phyloP scores from a whole-genome alignment of 53 echinoderm and acorn worm genomes.

The Luidia sarsii region DNA sequence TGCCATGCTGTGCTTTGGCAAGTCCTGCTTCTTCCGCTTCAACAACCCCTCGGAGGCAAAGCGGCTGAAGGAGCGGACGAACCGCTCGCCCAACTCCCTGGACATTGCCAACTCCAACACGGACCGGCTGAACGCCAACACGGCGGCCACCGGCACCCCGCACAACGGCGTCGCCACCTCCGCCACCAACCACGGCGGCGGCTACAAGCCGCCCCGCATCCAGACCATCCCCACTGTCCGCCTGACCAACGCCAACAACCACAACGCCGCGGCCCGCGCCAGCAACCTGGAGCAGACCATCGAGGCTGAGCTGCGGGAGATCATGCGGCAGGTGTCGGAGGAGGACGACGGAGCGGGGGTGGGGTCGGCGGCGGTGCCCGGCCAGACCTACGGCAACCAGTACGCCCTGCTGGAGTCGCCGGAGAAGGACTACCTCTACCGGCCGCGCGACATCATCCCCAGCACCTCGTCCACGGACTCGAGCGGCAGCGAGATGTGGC shows the following conservation, averaged over 20 bases:
- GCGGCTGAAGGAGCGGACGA: slow-evolving; percentile 48
- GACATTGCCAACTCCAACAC: slow-evolving; percentile 42
- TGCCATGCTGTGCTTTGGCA: slow-evolving; percentile 97
- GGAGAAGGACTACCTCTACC: slow-evolving; percentile 28
- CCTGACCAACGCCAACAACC: slow-evolving; percentile 79
- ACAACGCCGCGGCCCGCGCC: slow-evolving; percentile 59
- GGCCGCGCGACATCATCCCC: slow-evolving; percentile 27
- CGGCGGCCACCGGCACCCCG: not conserved
- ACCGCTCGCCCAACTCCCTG: not conserved
- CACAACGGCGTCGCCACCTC: slow-evolving; percentile 58
- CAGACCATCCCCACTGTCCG: slow-evolving; percentile 45
- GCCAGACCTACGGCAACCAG: slow-evolving; percentile 73
- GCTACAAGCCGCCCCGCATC: slow-evolving; percentile 39
- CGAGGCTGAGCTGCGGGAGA: slow-evolving; percentile 83
- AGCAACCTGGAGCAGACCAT: slow-evolving; percentile 73
- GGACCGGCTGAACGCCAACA: slow-evolving; percentile 26
- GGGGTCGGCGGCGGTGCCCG: too few relatives aligned
- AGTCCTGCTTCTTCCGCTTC: slow-evolving; percentile 88
- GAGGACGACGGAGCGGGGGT: too few relatives aligned
- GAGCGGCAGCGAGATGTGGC: slow-evolving; percentile 52
- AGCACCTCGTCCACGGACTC: slow-evolving; percentile 47
- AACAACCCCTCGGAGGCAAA: slow-evolving; percentile 91
- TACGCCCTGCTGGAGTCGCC: slow-evolving; percentile 67
- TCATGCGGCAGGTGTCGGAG: slow-evolving; percentile 79
- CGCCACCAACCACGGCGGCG: slow-evolving; percentile 33